phyloP scores from a whole-genome alignment of 2,888 invertebrate genomes.

The Osedax frankpressi region DNA sequence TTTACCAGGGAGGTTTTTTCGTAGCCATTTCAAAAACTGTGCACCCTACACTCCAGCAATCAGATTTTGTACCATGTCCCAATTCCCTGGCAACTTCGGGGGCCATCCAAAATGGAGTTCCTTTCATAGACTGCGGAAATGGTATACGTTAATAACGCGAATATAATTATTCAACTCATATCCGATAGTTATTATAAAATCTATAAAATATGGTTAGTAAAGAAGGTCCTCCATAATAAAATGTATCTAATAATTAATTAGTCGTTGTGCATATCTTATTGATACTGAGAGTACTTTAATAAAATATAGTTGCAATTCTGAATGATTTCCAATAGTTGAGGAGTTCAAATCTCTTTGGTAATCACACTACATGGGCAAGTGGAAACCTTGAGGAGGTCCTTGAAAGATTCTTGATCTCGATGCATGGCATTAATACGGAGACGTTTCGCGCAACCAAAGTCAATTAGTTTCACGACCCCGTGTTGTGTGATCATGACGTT shows the following conservation, averaged over 20 bases:
- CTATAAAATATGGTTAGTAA: too few species aligned
- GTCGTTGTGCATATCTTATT: too few species aligned
- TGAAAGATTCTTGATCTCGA: not conserved
- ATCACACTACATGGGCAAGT: not conserved
- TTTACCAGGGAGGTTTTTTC: slow-evolving; percentile 45
- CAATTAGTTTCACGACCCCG: slow-evolving; percentile 46
- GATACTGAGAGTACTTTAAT: too few species aligned
- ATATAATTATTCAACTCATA: too few species aligned
- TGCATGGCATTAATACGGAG: slow-evolving; percentile 35
- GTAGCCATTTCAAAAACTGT: slow-evolving; percentile 47
- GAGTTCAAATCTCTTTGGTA: too few species aligned
- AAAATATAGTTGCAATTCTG: too few species aligned
- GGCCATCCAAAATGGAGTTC: slow-evolving; percentile 48
- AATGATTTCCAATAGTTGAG: too few species aligned
- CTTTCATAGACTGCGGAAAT: slow-evolving; percentile 38
- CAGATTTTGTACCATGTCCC: slow-evolving; percentile 46
- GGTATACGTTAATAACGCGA: too few species aligned
- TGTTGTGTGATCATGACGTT: slow-evolving; percentile 47
- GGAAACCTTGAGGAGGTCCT: not conserved
- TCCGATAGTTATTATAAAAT: too few species aligned
- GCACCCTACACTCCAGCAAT: slow-evolving; percentile 47
- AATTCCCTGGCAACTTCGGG: slow-evolving; percentile 46
- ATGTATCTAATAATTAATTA: too few species aligned
- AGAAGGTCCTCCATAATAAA: too few species aligned
- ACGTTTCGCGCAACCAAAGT: slow-evolving; percentile 47